Conservation (phyloP, 1,140 invertebrate species). For the Littorina saxatilis region DNA sequence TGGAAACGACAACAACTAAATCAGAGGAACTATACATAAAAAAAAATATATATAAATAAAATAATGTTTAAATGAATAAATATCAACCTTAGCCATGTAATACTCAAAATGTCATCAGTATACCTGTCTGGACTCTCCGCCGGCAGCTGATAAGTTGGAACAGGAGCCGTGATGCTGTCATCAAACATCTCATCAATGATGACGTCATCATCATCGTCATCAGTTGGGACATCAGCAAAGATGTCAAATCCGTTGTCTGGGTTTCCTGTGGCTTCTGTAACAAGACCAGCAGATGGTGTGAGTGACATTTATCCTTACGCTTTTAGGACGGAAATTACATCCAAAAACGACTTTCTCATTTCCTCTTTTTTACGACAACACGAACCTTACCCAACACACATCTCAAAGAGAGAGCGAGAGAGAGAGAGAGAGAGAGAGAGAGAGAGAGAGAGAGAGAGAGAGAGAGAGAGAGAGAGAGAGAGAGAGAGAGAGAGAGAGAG, state of each 20-base stretch:
- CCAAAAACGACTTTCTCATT: no score
- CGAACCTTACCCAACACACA: no score
- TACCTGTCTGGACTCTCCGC: constrained; percentile 20
- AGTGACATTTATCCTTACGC: no score
- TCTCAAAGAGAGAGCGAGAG: not conserved
- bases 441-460: not conserved
- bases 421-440: not conserved
- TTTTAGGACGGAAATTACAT: no score
- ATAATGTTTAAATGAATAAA: no score
- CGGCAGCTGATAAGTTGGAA: constrained; percentile 21
- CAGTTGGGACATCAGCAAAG: constrained; percentile 21
- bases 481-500: not conserved
- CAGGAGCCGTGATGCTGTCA: constrained; percentile 24
- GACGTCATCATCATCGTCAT: constrained; percentile 9
- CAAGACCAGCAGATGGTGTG: not conserved
- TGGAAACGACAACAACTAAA: no score
- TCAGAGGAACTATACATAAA: no score
- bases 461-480: not conserved
- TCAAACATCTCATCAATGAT: constrained; percentile 5
- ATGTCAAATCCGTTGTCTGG: constrained; percentile 33
- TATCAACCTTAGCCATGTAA: no score
- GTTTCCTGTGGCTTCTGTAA: constrained; percentile 25
- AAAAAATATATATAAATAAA: no score
- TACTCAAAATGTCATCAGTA: no score
- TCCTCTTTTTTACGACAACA: no score